These are phyloP conservation scores for Oreohelix idahoensis DNA, from an alignment of 1,140 invertebrate genomes.

Conservation along the genomic window DNA sequence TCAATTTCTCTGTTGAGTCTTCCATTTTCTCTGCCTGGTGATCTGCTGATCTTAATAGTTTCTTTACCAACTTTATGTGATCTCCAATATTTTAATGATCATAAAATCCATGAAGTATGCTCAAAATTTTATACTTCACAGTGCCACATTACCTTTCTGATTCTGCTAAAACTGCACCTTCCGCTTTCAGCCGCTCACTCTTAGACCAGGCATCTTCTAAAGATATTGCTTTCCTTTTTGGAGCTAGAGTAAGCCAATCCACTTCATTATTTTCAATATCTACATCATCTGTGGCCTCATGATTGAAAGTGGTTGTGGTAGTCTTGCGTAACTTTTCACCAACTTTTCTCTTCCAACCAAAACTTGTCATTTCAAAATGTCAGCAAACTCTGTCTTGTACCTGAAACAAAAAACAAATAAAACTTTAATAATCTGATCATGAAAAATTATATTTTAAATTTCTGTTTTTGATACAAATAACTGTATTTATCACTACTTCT, in stretches of 20 bases:
- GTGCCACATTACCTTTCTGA: conserved; percentile 71
- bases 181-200: conserved; percentile 63
- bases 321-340: conserved; percentile 56
- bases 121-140: too few relatives aligned
- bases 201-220: conserved; percentile 69
- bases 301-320: conserved; percentile 56
- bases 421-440: too few relatives aligned
- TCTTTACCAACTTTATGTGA: too few relatives aligned
- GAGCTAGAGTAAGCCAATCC: conserved; percentile 66
- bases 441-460: too few relatives aligned
- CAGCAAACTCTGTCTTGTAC: neutral
- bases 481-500: too few relatives aligned
- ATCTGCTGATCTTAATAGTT: too few relatives aligned
- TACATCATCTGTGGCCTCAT: conserved; percentile 62
- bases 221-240: conserved; percentile 54
- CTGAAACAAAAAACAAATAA: too few relatives aligned
- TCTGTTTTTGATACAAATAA: too few relatives aligned
- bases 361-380: conserved; percentile 55
- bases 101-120: too few relatives aligned
- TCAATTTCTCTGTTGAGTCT: too few relatives aligned
- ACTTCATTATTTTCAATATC: conserved; percentile 51
- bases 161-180: conserved; percentile 66
- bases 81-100: too few relatives aligned
- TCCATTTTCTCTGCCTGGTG: too few relatives aligned
- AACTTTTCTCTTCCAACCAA: conserved; percentile 71